Conservation (phyloP, 2,888 invertebrate genomes). For the Melitaea athalia region DNA sequence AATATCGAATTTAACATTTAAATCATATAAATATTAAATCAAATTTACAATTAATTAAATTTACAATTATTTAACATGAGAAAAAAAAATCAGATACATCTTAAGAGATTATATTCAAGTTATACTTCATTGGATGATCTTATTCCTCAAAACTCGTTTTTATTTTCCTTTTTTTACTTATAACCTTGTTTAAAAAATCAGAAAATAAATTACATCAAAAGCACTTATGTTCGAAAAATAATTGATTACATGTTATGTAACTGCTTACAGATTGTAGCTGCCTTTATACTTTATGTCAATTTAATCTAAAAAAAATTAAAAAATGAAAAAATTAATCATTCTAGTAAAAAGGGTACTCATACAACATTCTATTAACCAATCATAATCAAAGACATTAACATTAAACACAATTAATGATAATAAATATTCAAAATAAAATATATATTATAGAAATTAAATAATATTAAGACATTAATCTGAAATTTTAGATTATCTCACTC, state of each 20-base stretch:
- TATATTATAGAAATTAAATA: too few species aligned
- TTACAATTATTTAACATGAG: background rate
- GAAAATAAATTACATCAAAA: background rate
- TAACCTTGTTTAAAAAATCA: background rate
- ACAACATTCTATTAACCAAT: too few species aligned
- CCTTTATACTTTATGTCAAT: too few species aligned
- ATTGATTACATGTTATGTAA: background rate
- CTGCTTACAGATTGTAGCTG: background rate
- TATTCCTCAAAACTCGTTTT: background rate
- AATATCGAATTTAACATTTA: background rate
- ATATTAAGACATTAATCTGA: too few species aligned
- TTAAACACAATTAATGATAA: too few species aligned
- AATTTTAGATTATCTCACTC: too few species aligned
- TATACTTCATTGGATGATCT: background rate
- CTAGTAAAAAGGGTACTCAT: too few species aligned
- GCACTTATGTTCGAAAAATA: background rate
- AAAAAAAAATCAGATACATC: background rate
- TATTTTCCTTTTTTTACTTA: background rate
- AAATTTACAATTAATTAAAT: background rate
- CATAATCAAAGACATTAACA: too few species aligned
- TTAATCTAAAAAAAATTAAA: too few species aligned
- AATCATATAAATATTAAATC: background rate
- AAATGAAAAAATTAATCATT: too few species aligned
- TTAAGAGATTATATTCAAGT: conserved; percentile 1
- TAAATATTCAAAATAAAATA: too few species aligned